Base-by-base conservation (phyloP, 2,888 invertebrate genomes). In the Andrena dorsata region DNA sequence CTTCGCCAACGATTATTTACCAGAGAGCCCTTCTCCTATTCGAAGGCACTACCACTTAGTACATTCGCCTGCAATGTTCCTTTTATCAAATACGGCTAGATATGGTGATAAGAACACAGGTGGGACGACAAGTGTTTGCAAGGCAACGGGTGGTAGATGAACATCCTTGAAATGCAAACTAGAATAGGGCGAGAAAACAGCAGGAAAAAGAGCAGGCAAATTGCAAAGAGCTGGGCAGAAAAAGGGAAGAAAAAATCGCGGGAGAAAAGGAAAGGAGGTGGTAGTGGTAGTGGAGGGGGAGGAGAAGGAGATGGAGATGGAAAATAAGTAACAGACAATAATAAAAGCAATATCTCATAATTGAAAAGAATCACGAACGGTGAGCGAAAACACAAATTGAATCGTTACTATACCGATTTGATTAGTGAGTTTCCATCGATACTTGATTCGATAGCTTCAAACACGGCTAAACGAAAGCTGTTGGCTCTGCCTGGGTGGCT, bases 371-470 rank as follows among this genome's bases (percentile, higher is more conserved):
- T 2, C 53, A 49, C 26, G 35, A n/a, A 20, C 20, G 41, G 23
- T 5, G 61, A 75, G 20, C 13, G 16, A 41, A 35, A 35, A 28
- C 41, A 23, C 28, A 28, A 61, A 56, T 65, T 6, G 70, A 70
- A 68, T 76, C 65, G 66, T 8, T 77, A 75, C 76, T 73, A 78
- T 82, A 84, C 87, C 84, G 75, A 75, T 80, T 78, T 47, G 81
- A 85, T 84, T 82, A 86, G 82, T 73, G 82, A 56, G 83, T 84
- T 85, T 84, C 85, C 88, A 87, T 84, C 85, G 79, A 86, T 82
- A 71, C 64, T 58, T 69, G 76, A 28, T 72, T 72, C 65, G 82
- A 78, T 78, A 87, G 88, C 85, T 87, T 41, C 6, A 6, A 41
- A 47, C 23, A 28, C 56, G 41, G 28, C 23, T 58, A 47, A 26